Conservation (phyloP, 2,888 invertebrate species). For the Ophioninae sp. region DNA sequence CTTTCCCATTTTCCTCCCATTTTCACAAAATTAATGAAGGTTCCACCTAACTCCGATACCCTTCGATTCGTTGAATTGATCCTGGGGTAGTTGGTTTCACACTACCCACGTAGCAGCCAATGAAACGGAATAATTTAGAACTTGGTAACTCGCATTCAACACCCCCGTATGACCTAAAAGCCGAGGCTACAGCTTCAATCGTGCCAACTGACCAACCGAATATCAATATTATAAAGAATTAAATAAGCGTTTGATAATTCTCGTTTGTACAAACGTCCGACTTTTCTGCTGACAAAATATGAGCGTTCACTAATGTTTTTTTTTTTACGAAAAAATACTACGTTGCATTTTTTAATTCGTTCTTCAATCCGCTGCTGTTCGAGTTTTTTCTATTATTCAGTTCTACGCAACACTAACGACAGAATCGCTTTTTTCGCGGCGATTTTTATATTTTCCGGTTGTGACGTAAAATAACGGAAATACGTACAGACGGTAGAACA, state of each 20-base stretch:
- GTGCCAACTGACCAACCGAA: background rate
- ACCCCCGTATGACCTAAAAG: background rate
- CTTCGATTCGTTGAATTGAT: conserved; percentile 13
- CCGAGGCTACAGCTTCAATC: background rate
- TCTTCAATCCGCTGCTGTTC: background rate
- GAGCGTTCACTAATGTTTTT: background rate
- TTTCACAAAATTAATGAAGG: background rate
- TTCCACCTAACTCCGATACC: conserved; percentile 10
- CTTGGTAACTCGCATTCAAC: background rate
- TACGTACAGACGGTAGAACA: background rate
- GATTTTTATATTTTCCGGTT: background rate
- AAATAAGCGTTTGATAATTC: background rate
- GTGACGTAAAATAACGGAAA: background rate
- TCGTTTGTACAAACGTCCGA: background rate
- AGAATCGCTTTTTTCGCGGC: background rate
- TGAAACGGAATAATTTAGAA: background rate
- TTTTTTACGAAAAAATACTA: background rate
- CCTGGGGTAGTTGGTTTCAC: background rate
- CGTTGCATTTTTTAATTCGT: background rate
- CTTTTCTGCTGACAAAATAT: background rate
- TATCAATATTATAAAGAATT: background rate
- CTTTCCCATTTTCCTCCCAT: conserved; percentile 7
- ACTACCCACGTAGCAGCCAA: conserved; percentile 7
- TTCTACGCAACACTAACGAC: background rate
- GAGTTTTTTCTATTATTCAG: background rate